Percentiles rank a stretch among this genome's conserved stretches.
phyloP scores from a whole-genome alignment of 1,140 invertebrate genomes.

The Nymphalis io region DNA sequence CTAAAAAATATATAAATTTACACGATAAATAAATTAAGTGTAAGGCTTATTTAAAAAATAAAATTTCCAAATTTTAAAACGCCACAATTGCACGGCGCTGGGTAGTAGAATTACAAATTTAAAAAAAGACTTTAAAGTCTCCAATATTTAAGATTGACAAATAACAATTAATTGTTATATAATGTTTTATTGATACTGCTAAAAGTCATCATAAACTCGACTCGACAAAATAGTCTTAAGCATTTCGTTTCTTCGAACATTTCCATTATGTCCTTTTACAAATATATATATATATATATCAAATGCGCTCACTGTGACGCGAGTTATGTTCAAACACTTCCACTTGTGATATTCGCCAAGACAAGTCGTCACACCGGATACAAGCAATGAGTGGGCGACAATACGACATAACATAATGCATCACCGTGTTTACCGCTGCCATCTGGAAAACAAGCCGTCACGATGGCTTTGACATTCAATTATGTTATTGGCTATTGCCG shows the following conservation, averaged over 20 bases:
- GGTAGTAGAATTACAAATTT: too few species aligned
- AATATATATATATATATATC: neutral
- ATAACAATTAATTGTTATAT: too few species aligned
- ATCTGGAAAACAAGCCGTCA: slow-evolving; percentile 15
- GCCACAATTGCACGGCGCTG: too few species aligned
- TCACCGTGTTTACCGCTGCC: slow-evolving; percentile 10
- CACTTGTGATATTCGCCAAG: slow-evolving; percentile 16
- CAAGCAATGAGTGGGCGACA: slow-evolving; percentile 53
- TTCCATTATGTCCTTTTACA: neutral
- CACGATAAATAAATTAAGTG: too few species aligned
- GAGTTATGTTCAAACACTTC: neutral
- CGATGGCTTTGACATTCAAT: slow-evolving; percentile 14
- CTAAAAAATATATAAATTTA: too few species aligned
- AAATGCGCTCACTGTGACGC: neutral
- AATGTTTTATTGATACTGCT: too few species aligned
- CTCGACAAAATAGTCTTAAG: too few species aligned
- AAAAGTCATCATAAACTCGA: too few species aligned
- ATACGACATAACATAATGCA: slow-evolving; percentile 29
- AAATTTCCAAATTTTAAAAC: too few species aligned
- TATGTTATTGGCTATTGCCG: slow-evolving; percentile 1
- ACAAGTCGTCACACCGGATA: slow-evolving; percentile 43
- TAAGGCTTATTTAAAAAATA: too few species aligned
- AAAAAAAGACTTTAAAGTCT: too few species aligned
- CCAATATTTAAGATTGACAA: too few species aligned
- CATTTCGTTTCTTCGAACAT: neutral